Conservation (phyloP, 2,797 vertebrate species). For the Columba guinea region DNA sequence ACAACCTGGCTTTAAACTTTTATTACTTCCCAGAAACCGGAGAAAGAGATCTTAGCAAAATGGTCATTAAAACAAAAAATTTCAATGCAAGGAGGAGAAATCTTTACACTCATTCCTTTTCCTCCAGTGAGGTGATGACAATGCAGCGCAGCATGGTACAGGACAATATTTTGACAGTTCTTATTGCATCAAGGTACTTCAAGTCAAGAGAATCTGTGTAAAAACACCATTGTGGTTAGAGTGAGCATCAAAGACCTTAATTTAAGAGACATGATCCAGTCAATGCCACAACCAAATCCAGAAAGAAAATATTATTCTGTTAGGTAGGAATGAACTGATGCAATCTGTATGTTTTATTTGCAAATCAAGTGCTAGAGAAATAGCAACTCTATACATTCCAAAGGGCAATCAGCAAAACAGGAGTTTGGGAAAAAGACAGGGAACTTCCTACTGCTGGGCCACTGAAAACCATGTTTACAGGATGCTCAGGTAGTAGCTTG, state of each 20-base stretch:
- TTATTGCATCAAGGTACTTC: not conserved
- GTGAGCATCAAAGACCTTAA: not conserved
- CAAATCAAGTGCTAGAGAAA: not conserved
- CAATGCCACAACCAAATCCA: not conserved
- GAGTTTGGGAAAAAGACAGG: not conserved
- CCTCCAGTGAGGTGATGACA: not conserved
- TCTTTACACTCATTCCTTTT: not conserved
- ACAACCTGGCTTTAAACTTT: not conserved
- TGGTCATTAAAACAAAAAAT: not conserved
- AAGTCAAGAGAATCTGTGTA: not conserved
- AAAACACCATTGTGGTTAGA: not conserved
- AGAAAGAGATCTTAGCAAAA: not conserved
- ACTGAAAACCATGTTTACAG: not conserved
- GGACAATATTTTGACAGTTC: not conserved
- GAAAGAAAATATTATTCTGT: not conserved
- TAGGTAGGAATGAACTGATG: not conserved
- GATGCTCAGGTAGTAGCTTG: not conserved
- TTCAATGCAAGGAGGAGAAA: not conserved
- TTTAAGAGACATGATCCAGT: not conserved
- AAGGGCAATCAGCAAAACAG: not conserved
- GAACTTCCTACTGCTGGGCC: not conserved
- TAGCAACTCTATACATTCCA: not conserved
- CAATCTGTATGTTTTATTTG: not conserved
- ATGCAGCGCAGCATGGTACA: rapidly evolving
- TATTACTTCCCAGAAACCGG: not conserved